Evolutionary conservation across 1,140 invertebrate genomes (phyloP).

Genomic region (Zaprionus kolodkinae): DNA sequence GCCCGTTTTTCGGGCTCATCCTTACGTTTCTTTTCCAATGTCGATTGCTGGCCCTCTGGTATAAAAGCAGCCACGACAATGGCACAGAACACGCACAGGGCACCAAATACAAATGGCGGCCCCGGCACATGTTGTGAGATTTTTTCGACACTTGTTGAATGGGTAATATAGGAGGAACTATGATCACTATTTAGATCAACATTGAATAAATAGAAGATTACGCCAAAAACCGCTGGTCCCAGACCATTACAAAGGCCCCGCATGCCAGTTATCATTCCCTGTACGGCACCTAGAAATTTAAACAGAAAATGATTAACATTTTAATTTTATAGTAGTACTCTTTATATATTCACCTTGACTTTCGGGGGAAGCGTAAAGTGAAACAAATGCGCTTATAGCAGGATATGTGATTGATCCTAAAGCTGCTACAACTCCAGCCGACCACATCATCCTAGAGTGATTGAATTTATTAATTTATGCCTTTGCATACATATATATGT

Average conservation of each 20-base stretch:
- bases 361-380: slow-evolving; percentile 97
- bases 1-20: slow-evolving; percentile 17
- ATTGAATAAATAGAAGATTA: slow-evolving; percentile 99
- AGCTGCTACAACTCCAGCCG: slow-evolving; percentile 97
- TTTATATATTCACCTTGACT: slow-evolving; percentile 90
- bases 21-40: slow-evolving; percentile 84
- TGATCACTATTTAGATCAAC: slow-evolving; percentile 95
- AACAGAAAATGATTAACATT: neutral
- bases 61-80: slow-evolving; percentile 96
- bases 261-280: slow-evolving; percentile 99
- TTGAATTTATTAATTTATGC: neutral
- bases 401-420: slow-evolving; percentile 98
- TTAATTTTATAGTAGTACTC: slow-evolving; percentile 1
- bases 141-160: slow-evolving; percentile 67
- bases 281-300: slow-evolving; percentile 90
- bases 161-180: slow-evolving; percentile 63
- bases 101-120: slow-evolving; percentile 99
- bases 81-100: slow-evolving; percentile 97
- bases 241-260: slow-evolving; percentile 96
- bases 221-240: slow-evolving; percentile 97
- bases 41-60: slow-evolving; percentile 88
- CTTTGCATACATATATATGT: neutral
- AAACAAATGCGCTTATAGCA: slow-evolving; percentile 99
- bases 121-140: slow-evolving; percentile 93
- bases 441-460: slow-evolving; percentile 97